Evolutionary conservation across 2,113 vertebrate species (phyloP), one percentile per base, ranked within the genome.

Genomic region (Elaphurus davidianus): DNA sequence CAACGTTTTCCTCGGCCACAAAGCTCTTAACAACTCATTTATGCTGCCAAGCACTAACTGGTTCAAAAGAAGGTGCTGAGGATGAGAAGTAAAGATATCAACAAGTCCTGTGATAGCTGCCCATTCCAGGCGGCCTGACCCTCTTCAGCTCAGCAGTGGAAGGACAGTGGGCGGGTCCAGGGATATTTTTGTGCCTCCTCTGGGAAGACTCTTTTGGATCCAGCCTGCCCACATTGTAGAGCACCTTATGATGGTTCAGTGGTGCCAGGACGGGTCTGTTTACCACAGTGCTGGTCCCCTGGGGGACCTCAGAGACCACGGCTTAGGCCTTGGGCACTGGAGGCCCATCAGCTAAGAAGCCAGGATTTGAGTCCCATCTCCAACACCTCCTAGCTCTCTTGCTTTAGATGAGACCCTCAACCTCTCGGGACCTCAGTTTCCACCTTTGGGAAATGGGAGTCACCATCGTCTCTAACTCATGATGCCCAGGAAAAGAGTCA

Each of bases 111-210:
- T 0, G 67, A 16, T 40, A 0, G 87, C 33, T 0, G 3, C 64
- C 74, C 60, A 1, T 81, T 89, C 28, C 9, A 15, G 90, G 79
- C 71, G 33, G 87, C 50, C 90, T 16, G 25, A 8, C 14, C 8
- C 59, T 21, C 83, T 5, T 27, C 25, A 8, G 21, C 43, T 57
- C 57, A 19, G 40, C 33, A 27, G 25, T 1, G 82, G 59, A n/a
- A 82, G 86, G 67, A 30, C 50, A 6, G 1, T 16, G 52, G 71
- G 57, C 11, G 2, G 81, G 95, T 28, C 87, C n/a, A 21, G 45
- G 83, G 87, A 60, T 85, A 78, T 92, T 89, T 92, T 59, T 67
- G 95, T 60, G 85, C 83, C 84, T 95, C 95, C 88, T 85, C 59
- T 0, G 33, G 94, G 84, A 81, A 59, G 52, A 25, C 17, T 43